Evolutionary conservation across 1,140 invertebrate species (phyloP).

Genomic region (Holcopasites calliopsidis): DNA sequence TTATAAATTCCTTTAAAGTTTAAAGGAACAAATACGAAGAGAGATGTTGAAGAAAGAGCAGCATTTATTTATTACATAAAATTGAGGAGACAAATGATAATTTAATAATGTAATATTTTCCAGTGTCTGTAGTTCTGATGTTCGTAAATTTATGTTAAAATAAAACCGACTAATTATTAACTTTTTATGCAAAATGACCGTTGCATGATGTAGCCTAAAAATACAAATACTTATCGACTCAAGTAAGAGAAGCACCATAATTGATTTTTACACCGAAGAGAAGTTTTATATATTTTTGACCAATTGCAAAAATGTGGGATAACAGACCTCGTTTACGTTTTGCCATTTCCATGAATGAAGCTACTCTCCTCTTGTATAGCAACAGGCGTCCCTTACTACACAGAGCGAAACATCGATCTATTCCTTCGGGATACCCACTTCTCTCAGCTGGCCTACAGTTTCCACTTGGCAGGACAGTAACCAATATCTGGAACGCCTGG

Average conservation of each 20-base stretch:
- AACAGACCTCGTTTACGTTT: slow-evolving; percentile 6
- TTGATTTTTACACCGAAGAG: background rate
- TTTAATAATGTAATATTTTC: background rate
- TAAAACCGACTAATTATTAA: background rate
- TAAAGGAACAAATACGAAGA: background rate
- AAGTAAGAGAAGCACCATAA: background rate
- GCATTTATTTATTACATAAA: too few relatives aligned
- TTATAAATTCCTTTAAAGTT: background rate
- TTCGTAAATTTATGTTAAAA: too few relatives aligned
- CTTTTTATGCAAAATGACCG: background rate
- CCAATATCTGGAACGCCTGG: slow-evolving; percentile 5
- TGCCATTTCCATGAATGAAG: slow-evolving; percentile 64
- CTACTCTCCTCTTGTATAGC: slow-evolving; percentile 45
- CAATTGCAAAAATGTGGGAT: background rate
- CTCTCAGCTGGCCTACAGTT: slow-evolving; percentile 32
- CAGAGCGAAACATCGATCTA: slow-evolving; percentile 55
- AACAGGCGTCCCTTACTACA: slow-evolving; percentile 67
- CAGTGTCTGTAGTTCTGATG: background rate
- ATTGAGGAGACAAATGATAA: too few relatives aligned
- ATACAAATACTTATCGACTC: too few relatives aligned
- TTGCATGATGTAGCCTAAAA: too few relatives aligned
- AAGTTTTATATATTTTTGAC: background rate
- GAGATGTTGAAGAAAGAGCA: too few relatives aligned
- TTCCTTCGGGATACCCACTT: slow-evolving; percentile 48
- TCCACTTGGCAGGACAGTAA: slow-evolving; percentile 40